phyloP scores from a whole-genome alignment of 2,888 invertebrate genomes.

The Epinotia brunnichana region DNA sequence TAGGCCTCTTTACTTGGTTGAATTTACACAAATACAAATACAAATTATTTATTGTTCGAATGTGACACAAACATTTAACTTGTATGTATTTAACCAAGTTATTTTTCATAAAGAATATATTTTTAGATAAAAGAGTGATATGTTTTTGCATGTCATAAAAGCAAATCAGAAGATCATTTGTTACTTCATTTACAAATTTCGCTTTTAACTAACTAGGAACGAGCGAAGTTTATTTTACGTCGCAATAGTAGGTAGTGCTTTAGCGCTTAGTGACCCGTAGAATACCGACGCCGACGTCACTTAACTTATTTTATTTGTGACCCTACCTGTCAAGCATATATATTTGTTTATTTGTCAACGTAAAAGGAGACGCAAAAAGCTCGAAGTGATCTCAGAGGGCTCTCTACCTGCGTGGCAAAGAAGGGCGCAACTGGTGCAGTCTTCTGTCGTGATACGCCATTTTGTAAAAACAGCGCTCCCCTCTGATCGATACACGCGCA shows the following conservation, averaged over 20 bases:
- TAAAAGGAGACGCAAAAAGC: constrained; percentile 22
- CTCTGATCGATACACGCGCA: constrained; percentile 33
- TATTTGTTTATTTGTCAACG: constrained; percentile 23
- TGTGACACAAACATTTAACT: no score
- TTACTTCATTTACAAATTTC: no score
- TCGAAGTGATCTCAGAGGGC: constrained; percentile 10
- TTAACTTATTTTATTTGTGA: constrained; percentile 2
- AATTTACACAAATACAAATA: no score
- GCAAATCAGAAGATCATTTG: neutral
- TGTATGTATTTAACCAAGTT: no score
- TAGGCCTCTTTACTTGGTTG: no score
- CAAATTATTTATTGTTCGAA: no score
- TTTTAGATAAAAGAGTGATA: neutral
- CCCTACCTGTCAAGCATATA: constrained; percentile 3
- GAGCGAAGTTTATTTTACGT: neutral
- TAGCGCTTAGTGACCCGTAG: neutral
- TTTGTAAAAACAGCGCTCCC: constrained; percentile 10
- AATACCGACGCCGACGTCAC: neutral
- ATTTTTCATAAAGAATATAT: neutral
- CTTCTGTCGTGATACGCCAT: constrained; percentile 7
- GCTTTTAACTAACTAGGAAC: no score
- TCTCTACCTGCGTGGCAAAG: no score
- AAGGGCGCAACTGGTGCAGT: neutral
- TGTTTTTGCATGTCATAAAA: neutral
- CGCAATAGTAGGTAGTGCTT: no score